phyloP scores from a whole-genome alignment of 37 sponge, comb jelly and placozoan species.

The Beroe ovata region DNA sequence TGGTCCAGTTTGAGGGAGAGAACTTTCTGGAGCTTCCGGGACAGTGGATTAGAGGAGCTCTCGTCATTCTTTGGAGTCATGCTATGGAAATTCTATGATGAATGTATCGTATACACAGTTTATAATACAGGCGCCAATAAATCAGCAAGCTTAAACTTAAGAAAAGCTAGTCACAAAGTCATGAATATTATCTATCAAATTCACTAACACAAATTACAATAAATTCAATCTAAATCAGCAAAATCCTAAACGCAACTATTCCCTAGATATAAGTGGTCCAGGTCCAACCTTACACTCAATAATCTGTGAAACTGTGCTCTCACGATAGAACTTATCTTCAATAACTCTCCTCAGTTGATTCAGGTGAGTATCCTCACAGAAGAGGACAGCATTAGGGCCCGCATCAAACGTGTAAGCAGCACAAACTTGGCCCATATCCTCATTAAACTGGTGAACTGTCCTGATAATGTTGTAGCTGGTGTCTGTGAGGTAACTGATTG shows the following conservation, averaged over 20 bases:
- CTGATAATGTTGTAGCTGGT: constrained; percentile 80
- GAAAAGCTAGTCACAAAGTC: background rate
- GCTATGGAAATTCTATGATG: background rate
- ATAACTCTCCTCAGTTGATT: background rate
- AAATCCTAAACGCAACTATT: no score
- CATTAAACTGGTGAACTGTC: constrained; percentile 81
- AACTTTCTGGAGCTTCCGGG: constrained; percentile 44
- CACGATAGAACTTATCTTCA: background rate
- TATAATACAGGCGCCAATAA: no score
- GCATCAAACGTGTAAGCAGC: constrained; percentile 98
- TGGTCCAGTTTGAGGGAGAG: constrained; percentile 11
- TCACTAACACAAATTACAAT: background rate
- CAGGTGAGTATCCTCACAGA: constrained; percentile 69
- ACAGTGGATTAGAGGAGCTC: background rate
- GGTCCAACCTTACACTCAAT: constrained; percentile 8
- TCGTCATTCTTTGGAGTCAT: constrained; percentile 27
- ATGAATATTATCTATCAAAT: no score
- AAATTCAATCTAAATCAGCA: no score
- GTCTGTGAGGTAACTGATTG: constrained; percentile 91
- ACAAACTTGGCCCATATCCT: constrained; percentile 70
- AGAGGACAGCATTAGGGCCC: constrained; percentile 97
- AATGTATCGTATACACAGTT: no score
- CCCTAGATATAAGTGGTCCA: background rate
- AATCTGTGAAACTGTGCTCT: background rate
- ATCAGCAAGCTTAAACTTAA: no score